Evolutionary conservation across 1,140 invertebrate genomes (phyloP), one percentile per base, ranked within the genome.

Genomic region (Calephelis nemesis): DNA sequence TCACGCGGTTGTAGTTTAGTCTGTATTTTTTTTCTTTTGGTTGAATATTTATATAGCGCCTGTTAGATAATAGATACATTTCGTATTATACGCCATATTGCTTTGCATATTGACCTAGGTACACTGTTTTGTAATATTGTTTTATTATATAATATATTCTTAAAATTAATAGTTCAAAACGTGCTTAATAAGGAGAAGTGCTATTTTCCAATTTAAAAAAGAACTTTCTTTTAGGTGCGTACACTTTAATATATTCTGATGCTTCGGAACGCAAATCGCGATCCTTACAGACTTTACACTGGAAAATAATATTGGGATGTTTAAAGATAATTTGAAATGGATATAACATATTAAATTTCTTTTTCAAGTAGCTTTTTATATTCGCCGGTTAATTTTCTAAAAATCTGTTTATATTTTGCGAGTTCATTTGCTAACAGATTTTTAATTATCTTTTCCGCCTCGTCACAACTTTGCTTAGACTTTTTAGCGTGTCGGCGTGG

Each of bases 161-260:
- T 19, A 54, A 1, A n/a, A 12, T 52, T 8, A 52, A 39, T 19
- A 63, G 7, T 52, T 15, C 15, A 15, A 8, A 50, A 5, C 15
- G 12, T 42, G 30, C 15, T 74, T 77, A 88, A 58, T 88, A 87
- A n/a, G 82, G 82, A 10, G 86, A 88, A 13, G 77, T 79, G 7
- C 49, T 77, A 47, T 80, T 83, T 48, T 66, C 63, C 48, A 87
- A 12, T 13, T 82, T 78, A 62, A 78, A 75, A 48, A 85, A 71
- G 68, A 74, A 83, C 77, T 81, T 88, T 69, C 81, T 82, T 67
- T 78, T 82, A 7, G 84, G 84, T 64, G 83, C 63, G 15, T 74
- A 60, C 9, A 83, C n/a, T 81, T 83, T 88, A 15, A 83, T 19
- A 54, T 79, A 78, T 74, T 78, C 77, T 42, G 45, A 12, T 50